Evolutionary conservation across 2,797 vertebrate genomes (phyloP).

Genomic region (Alca torda): DNA sequence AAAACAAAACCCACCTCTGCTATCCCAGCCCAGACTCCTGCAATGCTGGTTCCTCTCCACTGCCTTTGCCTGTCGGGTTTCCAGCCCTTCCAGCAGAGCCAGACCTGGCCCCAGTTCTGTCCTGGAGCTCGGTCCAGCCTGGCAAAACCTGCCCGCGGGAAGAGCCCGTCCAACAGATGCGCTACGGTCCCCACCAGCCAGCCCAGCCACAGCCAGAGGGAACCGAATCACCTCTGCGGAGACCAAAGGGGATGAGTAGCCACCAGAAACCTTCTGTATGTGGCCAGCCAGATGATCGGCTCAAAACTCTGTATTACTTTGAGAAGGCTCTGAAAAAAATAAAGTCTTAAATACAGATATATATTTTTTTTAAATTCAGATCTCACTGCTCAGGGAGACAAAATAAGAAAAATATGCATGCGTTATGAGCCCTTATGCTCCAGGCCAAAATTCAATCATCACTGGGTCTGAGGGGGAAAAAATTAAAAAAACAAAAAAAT

Average conservation of each 20-base stretch:
- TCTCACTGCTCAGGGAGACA: not conserved
- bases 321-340: not conserved
- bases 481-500: too few relatives aligned
- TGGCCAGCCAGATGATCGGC: not conserved
- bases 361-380: not conserved
- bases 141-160: not conserved
- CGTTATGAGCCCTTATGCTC: rapidly evolving
- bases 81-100: not conserved
- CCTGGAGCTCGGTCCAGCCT: not conserved
- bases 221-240: rapidly evolving
- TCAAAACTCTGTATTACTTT: not conserved
- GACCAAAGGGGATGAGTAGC: not conserved
- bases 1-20: not conserved
- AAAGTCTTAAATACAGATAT: not conserved
- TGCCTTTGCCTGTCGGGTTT: not conserved
- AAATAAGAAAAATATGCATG: not conserved
- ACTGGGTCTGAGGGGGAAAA: not conserved
- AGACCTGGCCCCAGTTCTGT: not conserved
- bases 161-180: not conserved
- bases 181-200: not conserved
- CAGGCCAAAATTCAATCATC: not conserved
- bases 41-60: not conserved
- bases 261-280: not conserved
- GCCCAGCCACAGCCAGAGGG: not conserved
- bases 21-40: not conserved